Base-by-base conservation (phyloP, 2,888 invertebrate genomes). In the Laothoe populi region DNA sequence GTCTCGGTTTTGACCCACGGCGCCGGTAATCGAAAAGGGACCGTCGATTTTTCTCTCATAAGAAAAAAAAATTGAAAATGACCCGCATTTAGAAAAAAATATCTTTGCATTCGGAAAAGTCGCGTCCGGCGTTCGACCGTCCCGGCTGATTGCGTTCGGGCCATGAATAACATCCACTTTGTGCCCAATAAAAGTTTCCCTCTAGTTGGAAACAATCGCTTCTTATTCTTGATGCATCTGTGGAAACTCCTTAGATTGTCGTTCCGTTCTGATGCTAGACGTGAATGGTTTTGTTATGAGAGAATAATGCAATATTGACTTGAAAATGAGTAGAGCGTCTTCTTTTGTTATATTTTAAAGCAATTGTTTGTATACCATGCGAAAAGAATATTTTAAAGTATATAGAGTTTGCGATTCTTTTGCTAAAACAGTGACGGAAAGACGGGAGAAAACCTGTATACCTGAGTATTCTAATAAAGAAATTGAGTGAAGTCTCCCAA, bases 161-260 rank as follows among this genome's bases (percentile, higher is more conserved):
- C 84, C 84, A 82, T 88, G 88, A 90, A 89, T 90, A 88, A 92
- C 89, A 85, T 87, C 86, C 88, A 91, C 92, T 91, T 91, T 89
- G 90, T 87, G 86, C 88, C 83, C 87, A 87, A 91, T 91, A 91
- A 90, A 91, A 91, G 83, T 90, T 89, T 86, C 82, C 89, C 83
- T 78, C 78, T 86, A 88, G 89, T 91, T 90, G 90, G 88, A 92
- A 91, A 92, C 90, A 92, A 91, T 89, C 82, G 84, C 87, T 90
- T 87, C 87, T 88, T 88, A 88, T 88, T 88, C 82, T 86, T 81
- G 81, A 81, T 83, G 78, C 78, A 75, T 70, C 73, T 78, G 70
- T 82, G 84, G 85, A 87, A 87, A 84, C 78, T 78, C 73, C 71
- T 73, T 71, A 81, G 83, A 88, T 88, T 88, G 87, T 88, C 84